These are phyloP conservation scores for Dascyllus trimaculatus DNA, from an alignment of 2,113 vertebrate genomes.

Conservation along the genomic window DNA sequence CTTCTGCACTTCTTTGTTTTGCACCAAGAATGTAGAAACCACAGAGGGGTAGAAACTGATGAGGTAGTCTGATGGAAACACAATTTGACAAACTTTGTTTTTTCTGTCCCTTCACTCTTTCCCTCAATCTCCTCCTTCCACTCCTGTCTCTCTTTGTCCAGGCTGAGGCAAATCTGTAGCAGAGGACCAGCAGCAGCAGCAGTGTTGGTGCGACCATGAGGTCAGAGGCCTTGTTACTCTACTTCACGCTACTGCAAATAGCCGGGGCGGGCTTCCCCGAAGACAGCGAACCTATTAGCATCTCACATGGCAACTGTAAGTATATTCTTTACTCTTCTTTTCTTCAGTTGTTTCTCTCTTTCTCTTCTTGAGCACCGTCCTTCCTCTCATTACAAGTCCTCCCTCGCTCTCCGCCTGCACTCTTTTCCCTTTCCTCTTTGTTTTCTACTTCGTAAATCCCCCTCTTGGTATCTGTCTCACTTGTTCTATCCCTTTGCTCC, in stretches of 20 bases:
- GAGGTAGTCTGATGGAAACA: slow-evolving; percentile 37
- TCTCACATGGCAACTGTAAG: slow-evolving; percentile 99
- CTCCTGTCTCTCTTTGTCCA: slow-evolving; percentile 74
- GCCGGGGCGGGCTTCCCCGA: slow-evolving; percentile 98
- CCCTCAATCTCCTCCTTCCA: not conserved
- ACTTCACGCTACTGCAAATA: slow-evolving; percentile 95
- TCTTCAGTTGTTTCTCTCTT: slow-evolving; percentile 12
- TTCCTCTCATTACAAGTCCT: slow-evolving; percentile 50
- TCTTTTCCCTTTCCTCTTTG: slow-evolving; percentile 48
- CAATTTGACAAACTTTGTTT: slow-evolving; percentile 47
- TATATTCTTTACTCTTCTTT: slow-evolving; percentile 67
- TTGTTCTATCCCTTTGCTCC: slow-evolving; percentile 53
- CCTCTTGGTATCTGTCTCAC: slow-evolving; percentile 44
- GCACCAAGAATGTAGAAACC: slow-evolving; percentile 21
- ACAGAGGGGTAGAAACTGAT: slow-evolving; percentile 34
- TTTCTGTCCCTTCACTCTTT: slow-evolving; percentile 44
- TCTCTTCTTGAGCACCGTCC: slow-evolving; percentile 2
- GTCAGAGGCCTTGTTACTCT: slow-evolving; percentile 98
- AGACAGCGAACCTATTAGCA: slow-evolving; percentile 99
- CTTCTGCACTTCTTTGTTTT: slow-evolving; percentile 33
- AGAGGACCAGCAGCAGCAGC: slow-evolving; percentile 83
- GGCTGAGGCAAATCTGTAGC: slow-evolving; percentile 92
- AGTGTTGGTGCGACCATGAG: slow-evolving; percentile 94
- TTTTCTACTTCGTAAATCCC: slow-evolving; percentile 39
- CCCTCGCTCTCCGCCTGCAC: slow-evolving; percentile 17